phyloP scores from a whole-genome alignment of 2,888 invertebrate genomes.

The Nycteola revayana region DNA sequence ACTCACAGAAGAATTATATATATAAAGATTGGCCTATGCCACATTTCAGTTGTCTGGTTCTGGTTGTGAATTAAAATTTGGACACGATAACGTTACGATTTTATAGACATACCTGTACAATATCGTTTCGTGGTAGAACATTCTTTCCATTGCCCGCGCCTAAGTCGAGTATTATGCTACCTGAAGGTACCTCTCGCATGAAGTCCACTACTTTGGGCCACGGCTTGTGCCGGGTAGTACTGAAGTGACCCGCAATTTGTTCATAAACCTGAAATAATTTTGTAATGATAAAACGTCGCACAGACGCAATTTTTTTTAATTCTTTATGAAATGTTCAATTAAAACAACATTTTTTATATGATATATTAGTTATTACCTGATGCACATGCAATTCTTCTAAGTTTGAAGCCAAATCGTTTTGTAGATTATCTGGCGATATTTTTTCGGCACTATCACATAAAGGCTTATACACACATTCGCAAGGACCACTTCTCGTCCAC shows the following conservation, averaged over 20 bases:
- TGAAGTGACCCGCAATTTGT: constrained; percentile 96
- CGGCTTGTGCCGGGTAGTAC: constrained; percentile 94
- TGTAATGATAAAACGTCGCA: too few species aligned
- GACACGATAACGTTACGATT: too few species aligned
- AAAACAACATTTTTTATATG: too few species aligned
- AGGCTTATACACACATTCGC: constrained; percentile 83
- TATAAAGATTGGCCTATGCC: too few species aligned
- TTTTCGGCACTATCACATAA: constrained; percentile 84
- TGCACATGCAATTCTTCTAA: constrained; percentile 91
- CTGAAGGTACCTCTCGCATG: constrained; percentile 83
- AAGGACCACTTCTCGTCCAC: constrained; percentile 77
- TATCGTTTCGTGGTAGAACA: constrained; percentile 82
- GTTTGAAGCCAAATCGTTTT: constrained; percentile 80
- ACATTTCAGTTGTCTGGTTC: too few species aligned
- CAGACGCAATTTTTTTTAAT: too few species aligned
- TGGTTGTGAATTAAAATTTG: too few species aligned
- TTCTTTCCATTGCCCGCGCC: constrained; percentile 99
- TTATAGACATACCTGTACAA: constrained; percentile 83
- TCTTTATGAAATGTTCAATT: too few species aligned
- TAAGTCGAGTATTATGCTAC: constrained; percentile 92
- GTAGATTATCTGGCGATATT: constrained; percentile 36
- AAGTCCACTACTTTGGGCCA: constrained; percentile 97
- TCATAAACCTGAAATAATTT: constrained; percentile 98
- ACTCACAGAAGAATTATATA: too few species aligned
- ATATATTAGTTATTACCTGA: too few species aligned